A percentile compares a stretch with the other conserved stretches of the same genome.
Evolutionary conservation across 1,140 invertebrate genomes (phyloP).

Genomic region (Cydia strobilella): DNA sequence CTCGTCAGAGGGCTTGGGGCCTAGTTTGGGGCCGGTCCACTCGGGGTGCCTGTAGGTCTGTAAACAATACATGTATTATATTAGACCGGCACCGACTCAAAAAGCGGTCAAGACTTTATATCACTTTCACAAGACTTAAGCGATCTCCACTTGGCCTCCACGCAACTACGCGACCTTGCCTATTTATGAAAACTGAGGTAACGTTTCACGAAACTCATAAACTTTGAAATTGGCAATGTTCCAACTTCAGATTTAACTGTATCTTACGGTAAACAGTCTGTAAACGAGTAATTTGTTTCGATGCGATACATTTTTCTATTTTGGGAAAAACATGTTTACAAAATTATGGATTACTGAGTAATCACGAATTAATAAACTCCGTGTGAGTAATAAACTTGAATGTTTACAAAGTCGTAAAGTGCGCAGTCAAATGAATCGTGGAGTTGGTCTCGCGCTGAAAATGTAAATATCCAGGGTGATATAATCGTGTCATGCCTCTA

Average conservation of each 20-base stretch:
- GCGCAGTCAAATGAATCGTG: neutral
- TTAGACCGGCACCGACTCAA: constrained; percentile 4
- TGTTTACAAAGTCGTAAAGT: constrained; percentile 26
- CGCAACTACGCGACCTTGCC: constrained; percentile 55
- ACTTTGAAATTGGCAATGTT: constrained; percentile 66
- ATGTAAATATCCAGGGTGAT: neutral
- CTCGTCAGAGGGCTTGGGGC: constrained; percentile 94
- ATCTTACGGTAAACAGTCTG: constrained; percentile 62
- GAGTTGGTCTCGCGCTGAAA: neutral
- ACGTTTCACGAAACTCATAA: constrained; percentile 70
- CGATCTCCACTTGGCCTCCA: constrained; percentile 42
- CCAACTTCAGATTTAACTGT: constrained; percentile 63
- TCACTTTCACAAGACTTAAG: constrained; percentile 37
- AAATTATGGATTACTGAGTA: constrained; percentile 11
- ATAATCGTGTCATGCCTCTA: neutral
- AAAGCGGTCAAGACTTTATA: constrained; percentile 7
- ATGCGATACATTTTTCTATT: constrained; percentile 17
- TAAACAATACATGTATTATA: constrained; percentile 44
- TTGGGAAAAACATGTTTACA: neutral
- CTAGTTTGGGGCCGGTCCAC: constrained; percentile 93
- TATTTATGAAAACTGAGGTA: constrained; percentile 75
- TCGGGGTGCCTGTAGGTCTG: constrained; percentile 94
- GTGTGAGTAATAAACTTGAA: constrained; percentile 9
- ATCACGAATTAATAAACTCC: constrained; percentile 18
- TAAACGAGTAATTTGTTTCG: constrained; percentile 48